phyloP scores from a whole-genome alignment of 1,140 invertebrate genomes.

The Procambarus clarkii region DNA sequence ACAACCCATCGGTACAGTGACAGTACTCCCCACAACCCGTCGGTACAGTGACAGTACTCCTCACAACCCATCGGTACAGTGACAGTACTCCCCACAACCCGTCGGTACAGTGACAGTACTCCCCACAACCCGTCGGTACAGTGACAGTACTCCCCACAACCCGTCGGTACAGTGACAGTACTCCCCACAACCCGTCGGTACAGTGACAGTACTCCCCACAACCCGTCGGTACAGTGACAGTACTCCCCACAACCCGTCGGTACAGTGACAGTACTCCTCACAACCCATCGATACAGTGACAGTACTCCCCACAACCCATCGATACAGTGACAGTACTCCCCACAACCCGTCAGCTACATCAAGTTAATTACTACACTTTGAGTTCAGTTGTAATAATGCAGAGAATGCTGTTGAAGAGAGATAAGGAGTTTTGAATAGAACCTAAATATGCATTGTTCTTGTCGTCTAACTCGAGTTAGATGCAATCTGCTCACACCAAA shows the following conservation, averaged over 20 bases:
- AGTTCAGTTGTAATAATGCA: conserved; percentile 50
- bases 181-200: no score
- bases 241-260: no score
- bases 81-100: conserved; percentile 20
- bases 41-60: neutral
- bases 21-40: no score
- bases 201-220: no score
- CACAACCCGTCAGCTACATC: conserved; percentile 59
- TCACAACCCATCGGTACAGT: neutral
- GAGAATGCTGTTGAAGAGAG: conserved; percentile 70
- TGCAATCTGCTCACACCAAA: conserved; percentile 54
- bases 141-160: no score
- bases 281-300: conserved; percentile 14
- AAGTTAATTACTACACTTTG: conserved; percentile 69
- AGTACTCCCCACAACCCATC: conserved; percentile 36
- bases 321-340: conserved; percentile 40
- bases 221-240: neutral
- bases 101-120: neutral
- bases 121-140: no score
- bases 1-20: neutral
- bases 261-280: neutral
- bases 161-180: no score
- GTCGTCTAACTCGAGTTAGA: conserved; percentile 18
- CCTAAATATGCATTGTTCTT: neutral
- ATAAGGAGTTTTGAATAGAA: neutral